These are phyloP conservation scores for Zaprionus kolodkinae DNA, from an alignment of 1,140 invertebrate species.

Conservation along the genomic window DNA sequence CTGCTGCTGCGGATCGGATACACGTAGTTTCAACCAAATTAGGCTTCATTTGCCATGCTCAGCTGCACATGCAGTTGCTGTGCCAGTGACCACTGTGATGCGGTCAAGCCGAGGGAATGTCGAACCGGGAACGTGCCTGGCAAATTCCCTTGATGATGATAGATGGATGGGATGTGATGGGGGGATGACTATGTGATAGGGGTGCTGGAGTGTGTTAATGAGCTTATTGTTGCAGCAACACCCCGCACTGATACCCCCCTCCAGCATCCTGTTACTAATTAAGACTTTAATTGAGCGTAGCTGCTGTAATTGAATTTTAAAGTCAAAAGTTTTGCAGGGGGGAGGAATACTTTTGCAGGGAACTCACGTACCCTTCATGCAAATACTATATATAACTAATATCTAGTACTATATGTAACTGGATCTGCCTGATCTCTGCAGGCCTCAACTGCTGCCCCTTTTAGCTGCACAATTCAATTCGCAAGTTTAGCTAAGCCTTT, in stretches of 20 bases:
- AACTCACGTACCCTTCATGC: not conserved
- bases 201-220: conserved; percentile 13
- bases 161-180: not conserved
- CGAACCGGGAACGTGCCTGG: conserved; percentile 40
- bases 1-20: conserved; percentile 4
- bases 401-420: too few relatives aligned
- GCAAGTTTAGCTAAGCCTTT: too few relatives aligned
- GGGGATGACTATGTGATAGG: not conserved
- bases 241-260: not conserved
- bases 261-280: conserved; percentile 29
- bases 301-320: conserved; percentile 16
- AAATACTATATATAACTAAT: not conserved
- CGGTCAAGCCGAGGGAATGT: conserved; percentile 30
- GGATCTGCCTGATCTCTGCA: too few relatives aligned
- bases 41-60: conserved; percentile 51
- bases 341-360: not conserved
- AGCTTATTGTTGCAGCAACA: conserved; percentile 13
- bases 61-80: conserved; percentile 36
- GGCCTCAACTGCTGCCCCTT: too few relatives aligned
- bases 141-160: conserved; percentile 10
- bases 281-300: conserved; percentile 45
- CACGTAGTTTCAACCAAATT: conserved; percentile 50
- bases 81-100: conserved; percentile 8
- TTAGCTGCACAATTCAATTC: too few relatives aligned
- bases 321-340: not conserved